Conservation (phyloP, 2,113 vertebrate species). For the Coptodon rendalli region DNA sequence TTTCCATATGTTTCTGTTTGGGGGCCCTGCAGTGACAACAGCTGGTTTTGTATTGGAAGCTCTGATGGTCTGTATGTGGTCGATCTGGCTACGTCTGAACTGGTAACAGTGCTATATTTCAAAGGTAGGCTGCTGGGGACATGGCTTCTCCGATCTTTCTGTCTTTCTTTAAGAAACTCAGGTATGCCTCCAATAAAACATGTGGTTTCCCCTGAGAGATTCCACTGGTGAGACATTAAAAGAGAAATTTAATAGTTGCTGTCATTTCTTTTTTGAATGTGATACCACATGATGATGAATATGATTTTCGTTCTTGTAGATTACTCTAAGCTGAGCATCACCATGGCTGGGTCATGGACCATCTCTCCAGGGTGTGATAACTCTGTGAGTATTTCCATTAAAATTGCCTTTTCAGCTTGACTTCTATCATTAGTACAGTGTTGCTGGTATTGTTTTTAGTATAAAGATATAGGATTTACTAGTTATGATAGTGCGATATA, state of each 20-base stretch:
- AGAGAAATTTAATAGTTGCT: background rate
- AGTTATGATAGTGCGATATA: background rate
- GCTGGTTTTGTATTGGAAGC: slow-evolving; percentile 80
- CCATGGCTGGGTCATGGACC: slow-evolving; percentile 73
- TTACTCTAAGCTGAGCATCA: slow-evolving; percentile 65
- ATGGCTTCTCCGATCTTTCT: background rate
- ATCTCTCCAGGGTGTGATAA: slow-evolving; percentile 38
- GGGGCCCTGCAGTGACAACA: slow-evolving; percentile 22
- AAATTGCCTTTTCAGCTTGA: background rate
- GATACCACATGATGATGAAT: background rate
- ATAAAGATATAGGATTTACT: background rate
- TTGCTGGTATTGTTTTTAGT: background rate
- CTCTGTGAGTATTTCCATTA: slow-evolving; percentile 51
- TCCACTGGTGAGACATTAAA: background rate
- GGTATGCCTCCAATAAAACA: background rate
- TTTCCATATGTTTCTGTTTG: slow-evolving; percentile 13
- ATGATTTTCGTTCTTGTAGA: slow-evolving; percentile 32
- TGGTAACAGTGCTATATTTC: slow-evolving; percentile 73
- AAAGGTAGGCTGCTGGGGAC: slow-evolving; percentile 59
- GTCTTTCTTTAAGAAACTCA: background rate
- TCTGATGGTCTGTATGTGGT: slow-evolving; percentile 76
- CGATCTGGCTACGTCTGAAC: slow-evolving; percentile 77
- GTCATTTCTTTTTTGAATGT: background rate
- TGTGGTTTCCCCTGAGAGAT: background rate
- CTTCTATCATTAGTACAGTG: background rate